phyloP scores from a whole-genome alignment of 2,888 invertebrate species.

The Apamea sordens region DNA sequence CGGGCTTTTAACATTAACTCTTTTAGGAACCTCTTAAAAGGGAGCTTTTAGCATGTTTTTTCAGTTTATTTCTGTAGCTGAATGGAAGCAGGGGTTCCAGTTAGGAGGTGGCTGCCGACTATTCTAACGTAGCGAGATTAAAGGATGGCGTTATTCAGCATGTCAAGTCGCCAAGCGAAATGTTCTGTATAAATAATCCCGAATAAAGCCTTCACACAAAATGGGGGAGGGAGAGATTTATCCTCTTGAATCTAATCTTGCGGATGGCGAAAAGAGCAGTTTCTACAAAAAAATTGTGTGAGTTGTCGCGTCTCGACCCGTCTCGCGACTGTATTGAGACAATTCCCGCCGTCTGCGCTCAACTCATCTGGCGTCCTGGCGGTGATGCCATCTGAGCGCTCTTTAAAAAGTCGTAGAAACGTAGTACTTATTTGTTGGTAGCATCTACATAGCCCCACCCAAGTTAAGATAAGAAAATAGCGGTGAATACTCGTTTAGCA shows the following conservation, averaged over 20 bases:
- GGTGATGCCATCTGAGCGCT: slow-evolving; percentile 72
- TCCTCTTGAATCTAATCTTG: slow-evolving; percentile 89
- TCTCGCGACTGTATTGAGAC: slow-evolving; percentile 75
- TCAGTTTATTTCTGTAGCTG: slow-evolving; percentile 52
- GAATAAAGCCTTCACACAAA: slow-evolving; percentile 87
- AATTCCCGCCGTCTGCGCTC: slow-evolving; percentile 78
- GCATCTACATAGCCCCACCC: slow-evolving; percentile 13
- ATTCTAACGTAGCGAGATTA: slow-evolving; percentile 76
- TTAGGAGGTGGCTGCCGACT: slow-evolving; percentile 71
- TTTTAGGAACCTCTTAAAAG: slow-evolving; percentile 62
- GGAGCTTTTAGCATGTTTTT: slow-evolving; percentile 63
- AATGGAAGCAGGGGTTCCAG: slow-evolving; percentile 60
- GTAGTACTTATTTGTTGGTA: slow-evolving; percentile 41
- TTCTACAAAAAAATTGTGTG: slow-evolving; percentile 83
- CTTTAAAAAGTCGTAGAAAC: slow-evolving; percentile 65
- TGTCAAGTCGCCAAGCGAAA: slow-evolving; percentile 81
- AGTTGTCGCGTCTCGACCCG: slow-evolving; percentile 75
- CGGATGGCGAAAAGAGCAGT: slow-evolving; percentile 87
- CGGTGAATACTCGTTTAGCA: not conserved
- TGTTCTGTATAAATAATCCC: slow-evolving; percentile 87
- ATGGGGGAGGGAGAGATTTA: slow-evolving; percentile 86
- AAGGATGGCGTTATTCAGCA: slow-evolving; percentile 81
- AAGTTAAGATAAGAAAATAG: slow-evolving; percentile 32
- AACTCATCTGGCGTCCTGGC: slow-evolving; percentile 75
- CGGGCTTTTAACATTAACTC: slow-evolving; percentile 67